Conservation (phyloP, 2,888 invertebrate species). For the Chrysolina oricalcia region DNA sequence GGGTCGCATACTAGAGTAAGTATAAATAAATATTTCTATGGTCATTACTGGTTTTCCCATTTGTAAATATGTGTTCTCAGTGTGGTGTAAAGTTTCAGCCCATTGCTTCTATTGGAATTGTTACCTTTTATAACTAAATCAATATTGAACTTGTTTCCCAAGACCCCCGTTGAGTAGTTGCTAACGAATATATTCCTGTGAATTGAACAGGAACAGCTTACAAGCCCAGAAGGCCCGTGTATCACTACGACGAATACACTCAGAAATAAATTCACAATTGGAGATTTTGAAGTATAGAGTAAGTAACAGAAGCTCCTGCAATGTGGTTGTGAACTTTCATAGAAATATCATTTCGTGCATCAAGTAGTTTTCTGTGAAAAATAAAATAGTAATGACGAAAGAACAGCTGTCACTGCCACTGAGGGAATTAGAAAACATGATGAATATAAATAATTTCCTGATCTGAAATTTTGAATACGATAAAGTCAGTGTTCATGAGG, state of each 20-base stretch:
- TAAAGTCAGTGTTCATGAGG: too few relatives aligned
- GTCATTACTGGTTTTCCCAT: too few relatives aligned
- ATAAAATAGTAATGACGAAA: too few relatives aligned
- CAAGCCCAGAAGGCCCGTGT: conserved; percentile 71
- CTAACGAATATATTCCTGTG: conserved; percentile 43
- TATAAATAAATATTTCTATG: too few relatives aligned
- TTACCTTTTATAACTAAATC: neutral
- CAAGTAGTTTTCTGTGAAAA: conserved; percentile 6
- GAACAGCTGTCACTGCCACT: neutral
- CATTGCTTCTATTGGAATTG: too few relatives aligned
- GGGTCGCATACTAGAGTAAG: too few relatives aligned
- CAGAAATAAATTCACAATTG: conserved; percentile 80
- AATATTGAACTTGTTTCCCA: conserved; percentile 27
- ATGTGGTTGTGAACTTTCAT: neutral
- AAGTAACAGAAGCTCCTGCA: conserved; percentile 69
- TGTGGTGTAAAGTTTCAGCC: too few relatives aligned
- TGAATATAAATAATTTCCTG: neutral
- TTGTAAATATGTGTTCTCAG: too few relatives aligned
- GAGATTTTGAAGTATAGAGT: conserved; percentile 86
- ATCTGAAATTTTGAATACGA: too few relatives aligned
- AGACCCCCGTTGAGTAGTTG: conserved; percentile 32
- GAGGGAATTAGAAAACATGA: neutral
- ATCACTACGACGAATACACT: conserved; percentile 70
- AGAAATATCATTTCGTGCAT: neutral
- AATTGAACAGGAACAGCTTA: conserved; percentile 68